phyloP scores from a whole-genome alignment of 2,888 invertebrate genomes.

The Pegoplata infirma region DNA sequence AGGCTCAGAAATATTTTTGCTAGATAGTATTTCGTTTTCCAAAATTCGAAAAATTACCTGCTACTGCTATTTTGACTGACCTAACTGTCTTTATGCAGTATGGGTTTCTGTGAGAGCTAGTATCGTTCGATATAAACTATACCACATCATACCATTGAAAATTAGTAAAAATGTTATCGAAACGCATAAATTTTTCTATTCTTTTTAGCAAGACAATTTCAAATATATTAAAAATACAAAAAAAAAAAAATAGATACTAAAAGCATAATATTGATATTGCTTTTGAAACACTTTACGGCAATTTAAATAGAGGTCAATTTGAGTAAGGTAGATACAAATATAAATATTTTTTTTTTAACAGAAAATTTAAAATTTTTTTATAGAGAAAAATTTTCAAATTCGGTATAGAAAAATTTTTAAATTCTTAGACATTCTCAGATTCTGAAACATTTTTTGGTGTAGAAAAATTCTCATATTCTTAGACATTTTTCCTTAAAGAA shows the following conservation, averaged over 20 bases:
- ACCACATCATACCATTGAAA: conserved; percentile 51
- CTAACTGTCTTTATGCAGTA: conserved; percentile 13
- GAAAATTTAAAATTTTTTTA: no score
- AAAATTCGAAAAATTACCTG: no score
- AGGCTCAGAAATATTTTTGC: no score
- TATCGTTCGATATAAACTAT: conserved; percentile 50
- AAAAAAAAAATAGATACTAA: conserved; percentile 22
- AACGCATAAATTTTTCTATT: conserved; percentile 60
- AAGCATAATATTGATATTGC: conserved; percentile 31
- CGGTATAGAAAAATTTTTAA: no score
- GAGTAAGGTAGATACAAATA: no score
- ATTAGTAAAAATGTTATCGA: conserved; percentile 57
- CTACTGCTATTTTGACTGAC: conserved; percentile 21
- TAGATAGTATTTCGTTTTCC: no score
- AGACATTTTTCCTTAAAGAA: no score
- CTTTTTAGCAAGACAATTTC: conserved; percentile 38
- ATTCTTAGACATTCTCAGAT: no score
- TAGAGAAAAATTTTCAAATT: no score
- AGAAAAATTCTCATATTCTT: no score
- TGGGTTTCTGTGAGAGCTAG: neutral
- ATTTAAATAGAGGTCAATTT: conserved; percentile 49
- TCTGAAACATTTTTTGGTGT: no score
- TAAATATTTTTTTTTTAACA: no score
- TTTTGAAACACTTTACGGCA: conserved; percentile 36
- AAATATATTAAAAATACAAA: neutral